Evolutionary conservation across 2,797 vertebrate species (phyloP), one percentile per base, ranked within the genome.

Genomic region (Sebastes diaconus): DNA sequence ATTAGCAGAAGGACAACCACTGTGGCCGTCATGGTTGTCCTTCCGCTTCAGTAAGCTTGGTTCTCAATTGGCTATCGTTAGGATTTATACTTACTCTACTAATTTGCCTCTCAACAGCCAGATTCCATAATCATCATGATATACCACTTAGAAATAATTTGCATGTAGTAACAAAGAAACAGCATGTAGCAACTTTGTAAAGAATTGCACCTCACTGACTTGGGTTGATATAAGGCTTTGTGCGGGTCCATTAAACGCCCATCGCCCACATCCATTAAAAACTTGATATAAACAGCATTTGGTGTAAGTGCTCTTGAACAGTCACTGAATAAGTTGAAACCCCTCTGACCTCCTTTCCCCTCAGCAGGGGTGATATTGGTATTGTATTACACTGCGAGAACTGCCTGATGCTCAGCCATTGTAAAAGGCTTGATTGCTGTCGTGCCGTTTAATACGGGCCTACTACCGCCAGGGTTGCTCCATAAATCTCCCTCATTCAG

Each of bases 401-500:
- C 80, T 79, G 81, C 80, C 76, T 77, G 84, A 85, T 88, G 83
- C 79, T 88, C 83, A 80, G 86, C 81, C 88, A 90, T 80, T 90
- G 89, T 87, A 87, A 91, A 93, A 73, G 58, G 79, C 80, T 79
- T 88, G 87, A 92, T 92, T 87, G 87, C 88, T 60, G 81, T 78
- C n/a, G 64, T 84, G 87, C 79, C 58, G 75, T 90, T 90, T 84
- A 84, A 87, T 88, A 84, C 55, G 77, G 63, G 84, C 76, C 85
- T 60, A 42, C 73, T 55, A 68, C 72, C 39, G 42, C 84, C 80
- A 75, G 84, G 71, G 84, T 77, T 68, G 71, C 88, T 85, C 88
- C 86, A 90, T 93, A 94, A 95, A 94, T 94, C 90, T 92, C 68
- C 70, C 76, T 90, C 52, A 42, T 89, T 90, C 87, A 79, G 77